Conservation (phyloP, 1,140 invertebrate genomes). For the honey bee (Apis mellifera) region DNA sequence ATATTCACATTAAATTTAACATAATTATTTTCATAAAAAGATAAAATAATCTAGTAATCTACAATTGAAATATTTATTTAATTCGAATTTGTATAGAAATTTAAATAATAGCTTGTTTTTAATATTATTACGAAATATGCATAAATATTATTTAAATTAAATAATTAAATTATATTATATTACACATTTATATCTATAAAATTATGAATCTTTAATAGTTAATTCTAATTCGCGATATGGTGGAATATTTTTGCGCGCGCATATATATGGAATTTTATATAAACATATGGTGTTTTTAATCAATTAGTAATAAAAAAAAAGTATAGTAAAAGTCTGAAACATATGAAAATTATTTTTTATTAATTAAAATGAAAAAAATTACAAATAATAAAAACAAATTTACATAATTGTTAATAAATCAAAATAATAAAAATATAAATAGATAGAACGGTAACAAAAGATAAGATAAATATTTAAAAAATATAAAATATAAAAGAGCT, state of each 20-base stretch:
- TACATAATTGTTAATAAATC: neutral
- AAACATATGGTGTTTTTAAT: neutral
- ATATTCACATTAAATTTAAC: neutral
- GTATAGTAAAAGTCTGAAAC: neutral
- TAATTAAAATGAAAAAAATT: neutral
- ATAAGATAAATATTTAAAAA: neutral
- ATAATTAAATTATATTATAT: neutral
- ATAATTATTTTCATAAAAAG: neutral
- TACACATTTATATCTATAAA: neutral
- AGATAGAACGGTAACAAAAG: neutral
- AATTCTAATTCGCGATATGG: neutral
- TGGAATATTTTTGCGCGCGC: neutral
- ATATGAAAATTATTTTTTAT: neutral
- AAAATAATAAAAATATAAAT: neutral
- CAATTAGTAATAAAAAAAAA: conserved; percentile 4
- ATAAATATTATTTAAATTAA: too few relatives aligned
- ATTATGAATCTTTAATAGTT: neutral
- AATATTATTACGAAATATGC: neutral
- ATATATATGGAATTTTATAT: neutral
- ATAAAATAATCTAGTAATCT: too few relatives aligned
- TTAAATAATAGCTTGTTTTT: neutral
- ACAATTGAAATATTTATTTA: too few relatives aligned
- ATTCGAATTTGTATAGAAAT: neutral
- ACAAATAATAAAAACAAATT: neutral
- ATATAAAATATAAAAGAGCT: neutral